Evolutionary conservation across 2,113 vertebrate genomes (phyloP).

Genomic region (Melospiza melodia): DNA sequence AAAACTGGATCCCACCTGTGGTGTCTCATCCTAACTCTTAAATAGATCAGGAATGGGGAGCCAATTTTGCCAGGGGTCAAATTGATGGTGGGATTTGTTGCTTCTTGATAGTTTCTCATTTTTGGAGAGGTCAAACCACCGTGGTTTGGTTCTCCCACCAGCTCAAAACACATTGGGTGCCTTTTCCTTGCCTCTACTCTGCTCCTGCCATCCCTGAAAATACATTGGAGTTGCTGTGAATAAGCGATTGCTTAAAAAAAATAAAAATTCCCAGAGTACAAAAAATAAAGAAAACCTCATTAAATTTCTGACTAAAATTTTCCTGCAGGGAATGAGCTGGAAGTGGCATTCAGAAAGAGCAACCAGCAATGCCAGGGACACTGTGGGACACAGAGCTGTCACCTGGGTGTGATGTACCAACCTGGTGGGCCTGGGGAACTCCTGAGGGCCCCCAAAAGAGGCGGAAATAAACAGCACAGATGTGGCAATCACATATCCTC

Average conservation of each 20-base stretch:
- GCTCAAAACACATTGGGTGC: not conserved
- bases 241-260: not conserved
- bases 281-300: not conserved
- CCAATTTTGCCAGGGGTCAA: not conserved
- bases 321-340: not conserved
- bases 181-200: not conserved
- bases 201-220: not conserved
- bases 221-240: not conserved
- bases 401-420: not conserved
- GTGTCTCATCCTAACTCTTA: not conserved
- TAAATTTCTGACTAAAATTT: not conserved
- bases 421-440: not conserved
- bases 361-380: not conserved
- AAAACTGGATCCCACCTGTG: not conserved
- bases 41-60: not conserved
- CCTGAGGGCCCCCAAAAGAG: not conserved
- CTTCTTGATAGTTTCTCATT: not conserved
- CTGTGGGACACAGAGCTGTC: not conserved
- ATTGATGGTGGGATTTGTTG: not conserved
- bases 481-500: no score
- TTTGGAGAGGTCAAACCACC: not conserved
- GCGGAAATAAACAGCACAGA: not conserved
- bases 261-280: not conserved
- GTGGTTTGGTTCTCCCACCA: not conserved
- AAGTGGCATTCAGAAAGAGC: constrained; percentile 7